Percentiles rank a stretch among this genome's conserved stretches.
Evolutionary conservation across 2,888 invertebrate genomes (phyloP).

Genomic region (Mimas tiliae): DNA sequence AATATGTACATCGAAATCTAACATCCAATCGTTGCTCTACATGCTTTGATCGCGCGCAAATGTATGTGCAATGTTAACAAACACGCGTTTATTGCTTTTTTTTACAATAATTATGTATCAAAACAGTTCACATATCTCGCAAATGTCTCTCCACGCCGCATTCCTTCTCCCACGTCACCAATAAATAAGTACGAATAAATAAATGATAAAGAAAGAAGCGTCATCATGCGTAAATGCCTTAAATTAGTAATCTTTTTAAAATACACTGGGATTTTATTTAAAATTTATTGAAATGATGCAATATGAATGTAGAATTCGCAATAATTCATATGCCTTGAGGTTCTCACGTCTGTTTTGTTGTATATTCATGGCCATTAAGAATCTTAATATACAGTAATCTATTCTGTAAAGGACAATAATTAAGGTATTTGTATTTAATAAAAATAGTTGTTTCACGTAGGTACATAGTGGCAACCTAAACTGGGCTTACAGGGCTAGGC

Average conservation of each 20-base stretch:
- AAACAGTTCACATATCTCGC: neutral
- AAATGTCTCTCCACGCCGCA: slow-evolving; percentile 47
- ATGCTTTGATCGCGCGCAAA: slow-evolving; percentile 4
- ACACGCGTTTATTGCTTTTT: neutral
- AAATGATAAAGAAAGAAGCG: slow-evolving; percentile 70
- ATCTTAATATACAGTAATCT: neutral
- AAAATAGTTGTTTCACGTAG: neutral
- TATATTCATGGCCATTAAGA: neutral
- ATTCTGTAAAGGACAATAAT: neutral
- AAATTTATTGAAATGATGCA: too few species aligned
- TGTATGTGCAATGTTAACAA: neutral
- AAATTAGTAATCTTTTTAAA: slow-evolving; percentile 49
- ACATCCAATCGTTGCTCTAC: neutral
- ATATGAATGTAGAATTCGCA: neutral
- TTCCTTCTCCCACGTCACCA: slow-evolving; percentile 62
- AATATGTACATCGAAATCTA: slow-evolving; percentile 20
- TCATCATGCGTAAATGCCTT: slow-evolving; percentile 67
- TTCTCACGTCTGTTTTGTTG: neutral
- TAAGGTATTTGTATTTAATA: neutral
- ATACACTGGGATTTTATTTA: neutral
- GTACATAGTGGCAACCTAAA: neutral
- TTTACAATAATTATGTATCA: neutral
- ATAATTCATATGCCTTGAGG: neutral
- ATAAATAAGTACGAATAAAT: slow-evolving; percentile 61
- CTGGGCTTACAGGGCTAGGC: neutral